Base-by-base conservation (phyloP, 2,888 invertebrate species). In the Rhorus exstirpatorius region DNA sequence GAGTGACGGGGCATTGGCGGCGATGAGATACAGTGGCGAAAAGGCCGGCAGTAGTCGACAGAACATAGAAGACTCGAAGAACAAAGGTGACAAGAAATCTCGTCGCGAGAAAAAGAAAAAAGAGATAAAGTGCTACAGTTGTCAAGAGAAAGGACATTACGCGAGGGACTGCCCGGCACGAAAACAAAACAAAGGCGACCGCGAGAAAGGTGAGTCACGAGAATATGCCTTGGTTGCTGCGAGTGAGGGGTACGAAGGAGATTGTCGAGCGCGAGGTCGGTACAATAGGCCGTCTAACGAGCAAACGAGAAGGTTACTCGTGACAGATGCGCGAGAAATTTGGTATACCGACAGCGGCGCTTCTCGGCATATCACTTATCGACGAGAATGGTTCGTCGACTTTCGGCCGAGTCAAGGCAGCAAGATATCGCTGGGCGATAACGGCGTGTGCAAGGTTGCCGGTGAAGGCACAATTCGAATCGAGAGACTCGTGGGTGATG, bases 391-490 rank as follows among this genome's bases (percentile, higher is more conserved):
- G n/a, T n/a, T n/a, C n/a, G n/a, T n/a, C n/a, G n/a, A n/a, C n/a
- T n/a, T n/a, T n/a, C n/a, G 44, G 0, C 10, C 79, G 41, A 51
- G n/a, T 44, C 38, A 8, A 63, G 55, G 67, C 24, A 44, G 10
- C 1, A 49, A 4, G 14, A 55, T 85, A 8, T 63, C 74, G 35
- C 74, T 87, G 0, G 87, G 87, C 0, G 85, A 88, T 31, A 71
- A 86, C 44, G 60, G 77, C 0, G 49, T 24, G 1, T 86, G 84
- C 19, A 38, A 76, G 10, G 78, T 84, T 0, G 31, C 41, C 70
- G 86, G 83, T 38, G 51, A 31, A 3, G 86, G 87, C 0, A 86
- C 84, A 31, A 72, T 86, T n/a, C 4, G 10, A 6, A 81, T 87
- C 7, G 17, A 61, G 12, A n/a, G n/a, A n/a, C n/a, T n/a, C n/a